These are phyloP conservation scores for Varecia variegata DNA, from an alignment of 2,797 vertebrate genomes.

Conservation along the genomic window DNA sequence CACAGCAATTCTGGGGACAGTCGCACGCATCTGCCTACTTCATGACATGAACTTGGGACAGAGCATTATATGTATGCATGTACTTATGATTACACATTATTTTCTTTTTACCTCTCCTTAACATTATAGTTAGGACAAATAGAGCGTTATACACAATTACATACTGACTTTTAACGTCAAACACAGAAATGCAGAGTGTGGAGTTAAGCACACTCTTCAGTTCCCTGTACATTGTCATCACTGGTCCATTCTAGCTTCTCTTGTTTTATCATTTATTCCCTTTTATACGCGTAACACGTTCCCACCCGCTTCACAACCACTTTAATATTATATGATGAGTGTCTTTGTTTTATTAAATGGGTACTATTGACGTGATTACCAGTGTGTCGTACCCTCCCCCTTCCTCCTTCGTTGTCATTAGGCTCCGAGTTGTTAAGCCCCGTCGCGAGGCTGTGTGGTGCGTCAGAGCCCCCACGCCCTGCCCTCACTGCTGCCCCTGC, in stretches of 20 bases:
- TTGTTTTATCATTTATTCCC: background rate
- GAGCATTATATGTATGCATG: background rate
- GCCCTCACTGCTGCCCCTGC: fast-evolving
- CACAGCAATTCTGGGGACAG: background rate
- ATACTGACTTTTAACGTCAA: background rate
- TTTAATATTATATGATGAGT: background rate
- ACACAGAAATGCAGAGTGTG: background rate
- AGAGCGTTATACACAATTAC: background rate
- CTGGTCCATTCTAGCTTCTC: background rate
- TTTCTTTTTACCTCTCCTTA: background rate
- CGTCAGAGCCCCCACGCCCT: no score
- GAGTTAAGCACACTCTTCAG: background rate
- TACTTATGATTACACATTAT: background rate
- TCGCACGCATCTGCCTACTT: no score
- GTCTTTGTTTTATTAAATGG: background rate
- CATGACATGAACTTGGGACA: background rate
- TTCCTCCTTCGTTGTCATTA: no score
- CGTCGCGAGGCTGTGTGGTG: fast-evolving
- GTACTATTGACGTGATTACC: no score
- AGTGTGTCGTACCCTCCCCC: background rate
- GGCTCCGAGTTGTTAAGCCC: background rate
- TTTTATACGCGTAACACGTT: background rate
- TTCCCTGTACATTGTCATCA: background rate
- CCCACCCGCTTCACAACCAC: background rate
- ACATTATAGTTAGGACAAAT: no score